Base-by-base conservation (phyloP, 1,140 invertebrate genomes). In the Trachymyrmex septentrionalis region DNA sequence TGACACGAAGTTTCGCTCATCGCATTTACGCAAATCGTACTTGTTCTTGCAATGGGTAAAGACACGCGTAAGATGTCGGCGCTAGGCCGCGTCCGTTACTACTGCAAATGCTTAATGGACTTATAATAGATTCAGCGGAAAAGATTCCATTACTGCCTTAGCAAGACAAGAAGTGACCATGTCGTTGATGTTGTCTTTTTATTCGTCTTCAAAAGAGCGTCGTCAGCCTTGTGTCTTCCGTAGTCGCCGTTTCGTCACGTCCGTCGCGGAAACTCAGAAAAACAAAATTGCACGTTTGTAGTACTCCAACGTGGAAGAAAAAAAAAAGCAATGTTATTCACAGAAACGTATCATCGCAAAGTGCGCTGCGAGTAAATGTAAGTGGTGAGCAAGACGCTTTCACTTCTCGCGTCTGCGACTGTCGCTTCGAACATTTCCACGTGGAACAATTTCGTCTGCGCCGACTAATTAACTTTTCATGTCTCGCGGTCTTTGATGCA, bases 381-480 rank as follows among this genome's bases (percentile, higher is more conserved):
- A 64, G 81, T 55, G 7, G 30, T 2, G 21, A 44, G 19, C 38
- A 12, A 19, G 14, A 57, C 53, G 75, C 85, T 88, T 76, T 88
- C 87, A 55, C 82, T 86, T 67, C 48, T 19, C 57, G 59, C 34
- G 14, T 27, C 12, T 21, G n/a, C 9, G 53, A 19, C 53, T 61
- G 44, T 24, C 55, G 48, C 53, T 27, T 77, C 24, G 16, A 78
- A 55, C 64, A 21, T 38, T 84, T 55, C 57, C 21, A 24, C 19
- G 12, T 27, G 24, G 44, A 59, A 89, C 53, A 72, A 61, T 50
- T 24, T 85, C 30, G n/a, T 66, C 9, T 9, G 38, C n/a, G 27
- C 50, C 34, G 19, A 38, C 34, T 90, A 90, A 90, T 90, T 89
- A 78, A 9, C 63, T 75, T 80, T 72, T 67, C 85, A 21, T 76